Conservation (phyloP, 2,113 vertebrate genomes). For the Pholis gunnellus region DNA sequence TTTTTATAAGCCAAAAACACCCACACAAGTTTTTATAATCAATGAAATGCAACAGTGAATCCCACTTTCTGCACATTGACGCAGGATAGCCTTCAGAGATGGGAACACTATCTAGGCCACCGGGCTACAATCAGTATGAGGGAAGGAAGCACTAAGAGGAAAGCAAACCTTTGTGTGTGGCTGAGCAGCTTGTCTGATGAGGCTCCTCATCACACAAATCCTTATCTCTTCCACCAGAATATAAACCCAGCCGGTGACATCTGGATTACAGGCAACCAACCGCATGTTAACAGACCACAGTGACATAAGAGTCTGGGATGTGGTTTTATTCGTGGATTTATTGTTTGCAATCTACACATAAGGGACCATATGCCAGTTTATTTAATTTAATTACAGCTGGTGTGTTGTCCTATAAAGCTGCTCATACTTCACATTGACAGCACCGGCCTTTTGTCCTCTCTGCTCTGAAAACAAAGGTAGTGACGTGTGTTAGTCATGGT, state of each 20-base stretch:
- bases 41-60: not conserved
- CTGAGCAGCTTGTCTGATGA: slow-evolving; percentile 59
- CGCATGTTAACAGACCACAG: not conserved
- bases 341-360: slow-evolving; percentile 25
- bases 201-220: slow-evolving; percentile 65
- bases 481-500: not conserved
- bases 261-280: slow-evolving; percentile 70
- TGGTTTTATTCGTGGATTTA: slow-evolving; percentile 37
- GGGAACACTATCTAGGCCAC: slow-evolving; percentile 64
- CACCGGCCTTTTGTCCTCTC: not conserved
- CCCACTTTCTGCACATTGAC: slow-evolving; percentile 9
- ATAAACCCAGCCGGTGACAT: slow-evolving; percentile 67
- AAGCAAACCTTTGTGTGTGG: slow-evolving; percentile 31
- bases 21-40: not conserved
- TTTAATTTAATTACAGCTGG: not conserved
- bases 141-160: slow-evolving; percentile 27
- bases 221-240: slow-evolving; percentile 47
- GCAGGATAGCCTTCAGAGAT: slow-evolving; percentile 27
- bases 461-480: not conserved
- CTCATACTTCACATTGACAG: not conserved
- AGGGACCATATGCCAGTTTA: not conserved
- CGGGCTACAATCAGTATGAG: slow-evolving; percentile 43
- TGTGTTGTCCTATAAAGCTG: not conserved
- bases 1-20: not conserved
- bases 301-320: slow-evolving; percentile 30